These are phyloP conservation scores for Mythimna loreyi DNA, from an alignment of 2,888 invertebrate species.

Conservation along the genomic window DNA sequence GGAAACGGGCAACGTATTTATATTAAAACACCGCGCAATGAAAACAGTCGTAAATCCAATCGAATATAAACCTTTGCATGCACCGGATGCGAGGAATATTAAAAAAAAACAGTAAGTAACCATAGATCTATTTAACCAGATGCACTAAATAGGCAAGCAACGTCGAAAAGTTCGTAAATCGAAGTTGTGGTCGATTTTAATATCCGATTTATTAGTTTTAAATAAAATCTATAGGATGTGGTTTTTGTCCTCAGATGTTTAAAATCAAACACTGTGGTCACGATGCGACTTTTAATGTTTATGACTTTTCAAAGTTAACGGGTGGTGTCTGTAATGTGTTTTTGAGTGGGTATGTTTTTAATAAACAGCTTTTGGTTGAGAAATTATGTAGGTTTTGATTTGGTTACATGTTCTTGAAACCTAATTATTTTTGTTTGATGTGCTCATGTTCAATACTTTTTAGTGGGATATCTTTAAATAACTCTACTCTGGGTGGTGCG, in stretches of 20 bases:
- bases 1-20: slow-evolving; percentile 88
- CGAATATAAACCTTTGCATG: slow-evolving; percentile 85
- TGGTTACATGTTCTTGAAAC: slow-evolving; percentile 3
- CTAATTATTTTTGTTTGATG: slow-evolving; percentile 32
- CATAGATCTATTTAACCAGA: slow-evolving; percentile 82
- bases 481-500: too few relatives aligned
- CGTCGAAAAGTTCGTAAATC: slow-evolving; percentile 70
- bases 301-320: slow-evolving; percentile 66
- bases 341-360: slow-evolving; percentile 60
- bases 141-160: slow-evolving; percentile 80
- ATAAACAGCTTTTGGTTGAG: slow-evolving; percentile 42
- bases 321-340: slow-evolving; percentile 64
- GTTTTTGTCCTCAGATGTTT: slow-evolving; percentile 75
- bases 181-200: slow-evolving; percentile 83
- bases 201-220: slow-evolving; percentile 80
- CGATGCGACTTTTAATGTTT: slow-evolving; percentile 72
- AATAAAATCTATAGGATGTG: slow-evolving; percentile 85
- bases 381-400: slow-evolving; percentile 10
- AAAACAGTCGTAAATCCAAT: slow-evolving; percentile 90
- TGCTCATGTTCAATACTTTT: neutral
- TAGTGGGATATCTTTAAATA: too few relatives aligned
- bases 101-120: slow-evolving; percentile 75
- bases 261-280: slow-evolving; percentile 78
- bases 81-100: slow-evolving; percentile 86
- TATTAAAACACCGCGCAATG: slow-evolving; percentile 88